These are phyloP conservation scores for Auanema sp. DNA, from an alignment of 2,888 invertebrate species.

Conservation along the genomic window DNA sequence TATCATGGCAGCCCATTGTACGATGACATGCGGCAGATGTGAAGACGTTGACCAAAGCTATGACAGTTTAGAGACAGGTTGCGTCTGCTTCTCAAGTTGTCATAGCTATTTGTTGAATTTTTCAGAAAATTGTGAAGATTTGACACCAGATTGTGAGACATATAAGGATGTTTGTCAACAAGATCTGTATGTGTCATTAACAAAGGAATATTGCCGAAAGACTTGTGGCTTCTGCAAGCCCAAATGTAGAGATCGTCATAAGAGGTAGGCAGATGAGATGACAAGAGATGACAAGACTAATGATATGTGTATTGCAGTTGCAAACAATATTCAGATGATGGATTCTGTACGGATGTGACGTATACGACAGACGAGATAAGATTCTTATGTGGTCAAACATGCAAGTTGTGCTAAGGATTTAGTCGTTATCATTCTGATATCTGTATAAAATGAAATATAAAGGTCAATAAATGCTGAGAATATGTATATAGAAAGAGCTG, in stretches of 20 bases:
- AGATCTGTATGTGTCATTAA: slow-evolving; percentile 26
- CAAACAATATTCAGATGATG: slow-evolving; percentile 36
- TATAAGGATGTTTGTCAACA: slow-evolving; percentile 40
- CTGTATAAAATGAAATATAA: no score
- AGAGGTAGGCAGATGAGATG: slow-evolving; percentile 25
- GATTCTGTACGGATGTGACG: slow-evolving; percentile 43
- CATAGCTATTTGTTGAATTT: background rate
- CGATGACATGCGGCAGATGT: slow-evolving; percentile 45
- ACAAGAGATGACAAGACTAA: slow-evolving; percentile 4
- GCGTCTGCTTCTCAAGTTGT: slow-evolving; percentile 2
- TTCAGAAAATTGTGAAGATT: slow-evolving; percentile 37
- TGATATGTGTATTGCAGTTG: slow-evolving; percentile 29
- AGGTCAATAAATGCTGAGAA: no score
- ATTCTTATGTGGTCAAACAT: slow-evolving; percentile 43
- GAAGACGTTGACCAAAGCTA: slow-evolving; percentile 39
- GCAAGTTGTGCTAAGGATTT: slow-evolving; percentile 27
- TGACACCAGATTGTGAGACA: slow-evolving; percentile 30
- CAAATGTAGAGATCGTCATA: slow-evolving; percentile 43
- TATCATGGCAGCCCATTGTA: slow-evolving; percentile 47
- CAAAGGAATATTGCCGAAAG: slow-evolving; percentile 38
- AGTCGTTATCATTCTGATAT: background rate
- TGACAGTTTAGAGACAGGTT: slow-evolving; percentile 10
- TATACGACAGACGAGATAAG: slow-evolving; percentile 40
- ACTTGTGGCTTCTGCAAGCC: slow-evolving; percentile 40
- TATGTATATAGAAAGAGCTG: no score